Percentiles rank a stretch among this genome's conserved stretches.
Conservation (phyloP, 2,797 vertebrate species). For the Microhierax caerulescens region DNA sequence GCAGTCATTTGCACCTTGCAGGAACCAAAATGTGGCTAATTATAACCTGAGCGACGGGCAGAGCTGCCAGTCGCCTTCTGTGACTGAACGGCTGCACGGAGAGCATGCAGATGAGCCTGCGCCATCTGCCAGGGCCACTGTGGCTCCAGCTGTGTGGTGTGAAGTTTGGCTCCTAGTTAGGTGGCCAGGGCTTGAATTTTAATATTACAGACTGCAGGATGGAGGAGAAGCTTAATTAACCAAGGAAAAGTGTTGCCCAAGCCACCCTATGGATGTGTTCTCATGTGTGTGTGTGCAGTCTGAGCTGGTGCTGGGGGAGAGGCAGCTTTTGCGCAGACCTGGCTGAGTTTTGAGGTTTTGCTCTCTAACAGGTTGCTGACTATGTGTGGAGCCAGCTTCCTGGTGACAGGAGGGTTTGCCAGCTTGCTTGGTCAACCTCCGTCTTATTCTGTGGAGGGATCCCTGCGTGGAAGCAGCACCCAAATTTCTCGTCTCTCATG, state of each 20-base stretch:
- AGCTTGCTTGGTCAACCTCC: background rate
- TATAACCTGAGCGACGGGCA: background rate
- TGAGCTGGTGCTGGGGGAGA: background rate
- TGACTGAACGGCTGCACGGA: background rate
- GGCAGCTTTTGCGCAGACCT: background rate
- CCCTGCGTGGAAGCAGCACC: accelerated
- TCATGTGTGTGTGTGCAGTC: background rate
- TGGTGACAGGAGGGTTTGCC: background rate
- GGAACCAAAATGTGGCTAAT: background rate
- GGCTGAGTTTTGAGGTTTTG: background rate
- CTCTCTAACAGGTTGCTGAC: accelerated
- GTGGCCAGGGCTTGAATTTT: background rate
- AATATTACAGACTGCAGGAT: background rate
- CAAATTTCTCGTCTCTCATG: background rate
- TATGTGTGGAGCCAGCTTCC: background rate
- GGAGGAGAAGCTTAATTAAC: background rate
- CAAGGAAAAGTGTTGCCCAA: background rate
- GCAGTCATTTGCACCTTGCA: background rate
- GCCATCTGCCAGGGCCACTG: conserved; percentile 47
- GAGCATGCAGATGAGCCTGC: conserved; percentile 37
- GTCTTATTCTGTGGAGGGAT: background rate
- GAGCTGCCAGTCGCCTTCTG: background rate
- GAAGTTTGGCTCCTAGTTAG: background rate
- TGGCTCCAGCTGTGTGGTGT: conserved; percentile 35
- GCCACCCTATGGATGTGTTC: accelerated